These are phyloP conservation scores for Henricia sp. DNA, from an alignment of 53 echinoderm and acorn worm species.

Conservation along the genomic window DNA sequence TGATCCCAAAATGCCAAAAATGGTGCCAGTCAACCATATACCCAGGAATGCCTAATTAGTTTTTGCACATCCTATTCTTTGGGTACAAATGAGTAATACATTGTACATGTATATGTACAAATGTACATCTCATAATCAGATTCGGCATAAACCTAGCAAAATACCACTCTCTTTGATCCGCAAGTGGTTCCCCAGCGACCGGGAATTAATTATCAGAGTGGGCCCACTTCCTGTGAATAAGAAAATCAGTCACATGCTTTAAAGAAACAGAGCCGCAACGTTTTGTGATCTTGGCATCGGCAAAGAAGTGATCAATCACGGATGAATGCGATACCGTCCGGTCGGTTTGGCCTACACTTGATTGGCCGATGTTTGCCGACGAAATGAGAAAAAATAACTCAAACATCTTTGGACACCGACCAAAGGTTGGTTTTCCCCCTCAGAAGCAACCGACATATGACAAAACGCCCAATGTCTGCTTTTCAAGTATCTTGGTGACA, in stretches of 20 bases:
- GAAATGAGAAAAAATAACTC: background rate
- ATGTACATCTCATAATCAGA: too few species aligned
- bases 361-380: background rate
- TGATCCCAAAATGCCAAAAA: too few species aligned
- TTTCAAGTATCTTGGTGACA: background rate
- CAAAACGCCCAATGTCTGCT: background rate
- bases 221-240: background rate
- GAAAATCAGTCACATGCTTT: background rate
- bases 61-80: too few species aligned
- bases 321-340: background rate
- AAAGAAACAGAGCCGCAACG: background rate
- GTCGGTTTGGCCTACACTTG: background rate
- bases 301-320: background rate
- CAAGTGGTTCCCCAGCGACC: background rate
- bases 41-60: too few species aligned
- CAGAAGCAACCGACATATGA: background rate
- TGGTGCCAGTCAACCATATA: too few species aligned
- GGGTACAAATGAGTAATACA: too few species aligned
- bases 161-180: too few species aligned
- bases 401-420: background rate
- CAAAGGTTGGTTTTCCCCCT: constrained; percentile 18
- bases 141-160: too few species aligned
- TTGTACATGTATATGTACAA: too few species aligned
- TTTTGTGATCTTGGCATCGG: background rate
- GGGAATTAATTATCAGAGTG: background rate